A percentile compares a stretch with the other conserved stretches of the same genome.
Evolutionary conservation across 92 coral and sea anemone species (phyloP).

Genomic region (Heteractis magnifica): DNA sequence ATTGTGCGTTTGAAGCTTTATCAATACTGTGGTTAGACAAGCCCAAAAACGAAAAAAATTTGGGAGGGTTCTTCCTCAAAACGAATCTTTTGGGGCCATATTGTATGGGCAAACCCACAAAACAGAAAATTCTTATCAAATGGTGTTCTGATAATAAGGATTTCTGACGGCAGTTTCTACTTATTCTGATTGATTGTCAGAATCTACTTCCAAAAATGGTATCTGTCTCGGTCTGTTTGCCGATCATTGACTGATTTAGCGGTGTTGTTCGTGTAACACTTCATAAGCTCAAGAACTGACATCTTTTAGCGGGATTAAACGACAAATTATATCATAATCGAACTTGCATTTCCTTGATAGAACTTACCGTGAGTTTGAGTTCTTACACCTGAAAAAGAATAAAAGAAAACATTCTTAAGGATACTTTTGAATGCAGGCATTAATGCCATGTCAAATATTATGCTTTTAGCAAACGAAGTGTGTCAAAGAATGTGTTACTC

Average conservation of each 20-base stretch:
- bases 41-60: conserved; percentile 8
- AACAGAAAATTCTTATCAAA: neutral
- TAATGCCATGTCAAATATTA: conserved; percentile 7
- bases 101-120: neutral
- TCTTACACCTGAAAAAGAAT: conserved; percentile 12
- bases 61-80: neutral
- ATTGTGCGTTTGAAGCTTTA: conserved; percentile 1
- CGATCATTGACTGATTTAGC: neutral
- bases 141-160: neutral
- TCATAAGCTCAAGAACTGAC: neutral
- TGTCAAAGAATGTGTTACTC: conserved; percentile 19
- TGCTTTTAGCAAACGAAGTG: conserved; percentile 18
- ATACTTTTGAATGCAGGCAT: neutral
- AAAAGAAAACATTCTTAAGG: neutral
- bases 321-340: neutral
- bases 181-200: neutral
- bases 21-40: conserved; percentile 8
- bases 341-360: neutral
- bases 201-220: conserved; percentile 18
- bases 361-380: conserved; percentile 29
- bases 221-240: conserved; percentile 15
- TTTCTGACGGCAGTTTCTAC: conserved; percentile 15
- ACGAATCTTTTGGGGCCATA: neutral
- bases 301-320: neutral
- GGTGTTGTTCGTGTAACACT: neutral